Evolutionary conservation across 2,113 vertebrate species (phyloP), one percentile per base, ranked within the genome.

Genomic region (Oenanthe melanoleuca): DNA sequence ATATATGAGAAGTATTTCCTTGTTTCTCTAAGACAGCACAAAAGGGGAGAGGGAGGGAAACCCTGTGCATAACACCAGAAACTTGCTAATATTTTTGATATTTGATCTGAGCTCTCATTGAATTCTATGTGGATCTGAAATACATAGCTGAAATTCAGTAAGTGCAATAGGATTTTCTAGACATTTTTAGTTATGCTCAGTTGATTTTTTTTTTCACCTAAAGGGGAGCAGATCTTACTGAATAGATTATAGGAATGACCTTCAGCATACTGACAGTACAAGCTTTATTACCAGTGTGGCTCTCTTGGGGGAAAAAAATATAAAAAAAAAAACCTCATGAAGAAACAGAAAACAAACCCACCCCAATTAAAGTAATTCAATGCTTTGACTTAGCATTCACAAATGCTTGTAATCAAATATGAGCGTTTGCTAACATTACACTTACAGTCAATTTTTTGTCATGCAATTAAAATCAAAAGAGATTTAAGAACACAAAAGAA

Each of bases 401-500:
- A 95, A 49, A 65, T 44, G 73, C 70, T 80, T 96, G 57, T 37
- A 83, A 71, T 59, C 64, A 95, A 93, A 60, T 70, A 73, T 33
- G 52, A 95, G 82, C 56, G 57, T 94, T 96, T 95, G 60, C 71
- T 91, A 85, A 89, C 59, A 86, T 88, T 70, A 82, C 42, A 80
- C 38, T 92, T 80, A 21, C 5, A 79, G 60, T 52, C 34, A 90
- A 23, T 44, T 81, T 82, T 86, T 69, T 71, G 45, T 74, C 79
- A 89, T 53, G 66, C 72, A 93, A 96, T 96, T 96, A 96, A 92
- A 97, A 95, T 91, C 74, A 95, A 97, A 93, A 77, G 45, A 92
- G 71, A 95, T 92, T 96, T 92, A 95, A 91, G 65, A 92, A 57
- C 75, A 89, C 40, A 87, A 89, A 95, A 86, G 78, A 34, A 29